These are phyloP conservation scores for Adelosebastes latens DNA, from an alignment of 2,797 vertebrate genomes.

Conservation along the genomic window DNA sequence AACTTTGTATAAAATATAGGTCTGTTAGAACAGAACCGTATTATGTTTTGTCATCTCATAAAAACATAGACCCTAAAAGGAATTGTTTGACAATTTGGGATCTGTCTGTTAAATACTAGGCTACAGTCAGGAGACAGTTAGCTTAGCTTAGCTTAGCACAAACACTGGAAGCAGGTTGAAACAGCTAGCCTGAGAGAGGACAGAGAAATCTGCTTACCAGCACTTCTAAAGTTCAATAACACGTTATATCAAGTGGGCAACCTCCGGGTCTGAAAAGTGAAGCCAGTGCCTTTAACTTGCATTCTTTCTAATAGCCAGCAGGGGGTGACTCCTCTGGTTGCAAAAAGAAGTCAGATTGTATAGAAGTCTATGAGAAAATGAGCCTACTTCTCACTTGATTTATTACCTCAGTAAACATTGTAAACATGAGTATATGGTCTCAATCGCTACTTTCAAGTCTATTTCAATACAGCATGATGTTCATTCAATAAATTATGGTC, in stretches of 20 bases:
- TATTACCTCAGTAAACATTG: too few species aligned
- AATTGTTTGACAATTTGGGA: not conserved
- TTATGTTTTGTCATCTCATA: not conserved
- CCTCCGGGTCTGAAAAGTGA: not conserved
- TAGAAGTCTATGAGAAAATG: too few species aligned
- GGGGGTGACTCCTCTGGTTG: too few species aligned
- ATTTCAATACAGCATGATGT: too few species aligned
- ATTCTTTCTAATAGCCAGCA: too few species aligned
- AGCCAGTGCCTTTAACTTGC: too few species aligned
- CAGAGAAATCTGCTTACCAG: not conserved
- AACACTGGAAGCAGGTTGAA: not conserved
- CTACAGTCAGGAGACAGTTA: not conserved
- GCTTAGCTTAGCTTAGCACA: conserved; percentile 12
- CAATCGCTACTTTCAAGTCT: too few species aligned
- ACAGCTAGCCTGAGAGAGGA: not conserved
- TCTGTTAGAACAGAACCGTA: not conserved
- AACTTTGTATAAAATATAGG: not conserved
- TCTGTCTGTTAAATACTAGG: not conserved
- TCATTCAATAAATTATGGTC: too few species aligned
- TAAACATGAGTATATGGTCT: accelerated
- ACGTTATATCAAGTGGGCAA: not conserved
- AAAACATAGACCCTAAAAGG: not conserved
- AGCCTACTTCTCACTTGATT: too few species aligned
- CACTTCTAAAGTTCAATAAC: not conserved
- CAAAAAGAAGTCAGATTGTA: too few species aligned